These are phyloP conservation scores for Chrysolina americana DNA, from an alignment of 2,888 invertebrate genomes.

Conservation along the genomic window DNA sequence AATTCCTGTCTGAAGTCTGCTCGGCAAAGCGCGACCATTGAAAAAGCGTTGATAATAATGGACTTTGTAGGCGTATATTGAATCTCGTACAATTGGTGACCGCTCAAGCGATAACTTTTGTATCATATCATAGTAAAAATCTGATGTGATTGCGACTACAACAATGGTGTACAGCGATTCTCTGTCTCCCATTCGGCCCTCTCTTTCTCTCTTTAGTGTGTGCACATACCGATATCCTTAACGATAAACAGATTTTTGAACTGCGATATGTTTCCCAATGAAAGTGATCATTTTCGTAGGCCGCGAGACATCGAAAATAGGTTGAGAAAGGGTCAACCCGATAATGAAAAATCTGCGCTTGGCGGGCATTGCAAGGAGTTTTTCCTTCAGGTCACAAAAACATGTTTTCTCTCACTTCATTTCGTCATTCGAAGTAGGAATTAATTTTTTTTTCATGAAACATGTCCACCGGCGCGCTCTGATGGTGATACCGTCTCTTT, in stretches of 20 bases:
- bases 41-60: conserved; percentile 34
- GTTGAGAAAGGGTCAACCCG: no score
- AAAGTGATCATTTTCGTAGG: no score
- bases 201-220: conserved; percentile 31
- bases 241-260: conserved; percentile 4
- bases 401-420: conserved; percentile 1
- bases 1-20: not conserved
- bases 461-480: not conserved
- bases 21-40: conserved; percentile 28
- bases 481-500: conserved; percentile 6
- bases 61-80: conserved; percentile 63
- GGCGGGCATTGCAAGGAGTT: no score
- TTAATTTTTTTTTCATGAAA: conserved; percentile 7
- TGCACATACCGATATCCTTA: not conserved
- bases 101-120: conserved; percentile 64
- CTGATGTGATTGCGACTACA: conserved; percentile 63
- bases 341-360: no score
- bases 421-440: conserved; percentile 6
- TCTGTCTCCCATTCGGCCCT: conserved; percentile 29
- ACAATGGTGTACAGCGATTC: conserved; percentile 61
- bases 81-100: conserved; percentile 66
- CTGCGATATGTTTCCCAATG: not conserved
- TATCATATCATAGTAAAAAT: conserved; percentile 68
- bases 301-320: no score
- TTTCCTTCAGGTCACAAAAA: no score